These are phyloP conservation scores for Tetranychus truncatus DNA, from an alignment of 2,888 invertebrate genomes.

Conservation along the genomic window DNA sequence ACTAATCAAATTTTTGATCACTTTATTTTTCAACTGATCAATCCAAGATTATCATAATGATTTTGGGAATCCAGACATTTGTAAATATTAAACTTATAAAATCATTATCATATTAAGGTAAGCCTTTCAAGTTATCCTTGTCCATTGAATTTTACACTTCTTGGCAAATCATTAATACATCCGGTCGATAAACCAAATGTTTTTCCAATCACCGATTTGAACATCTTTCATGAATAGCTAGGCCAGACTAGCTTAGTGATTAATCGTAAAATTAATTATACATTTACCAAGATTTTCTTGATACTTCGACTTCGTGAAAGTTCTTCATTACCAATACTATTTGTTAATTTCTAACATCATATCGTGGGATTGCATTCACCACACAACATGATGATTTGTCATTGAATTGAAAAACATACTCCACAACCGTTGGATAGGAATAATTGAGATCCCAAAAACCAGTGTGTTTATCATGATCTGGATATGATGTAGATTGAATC, in stretches of 20 bases:
- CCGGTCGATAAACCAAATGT: constrained; percentile 52
- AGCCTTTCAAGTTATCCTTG: constrained; percentile 57
- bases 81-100: constrained; percentile 57
- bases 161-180: constrained; percentile 44
- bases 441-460: constrained; percentile 61
- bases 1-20: too few relatives aligned
- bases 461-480: constrained; percentile 48
- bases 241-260: neutral
- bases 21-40: too few relatives aligned
- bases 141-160: constrained; percentile 56
- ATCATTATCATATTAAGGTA: constrained; percentile 45
- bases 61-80: constrained; percentile 28
- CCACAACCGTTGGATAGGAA: constrained; percentile 43
- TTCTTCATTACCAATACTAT: constrained; percentile 60
- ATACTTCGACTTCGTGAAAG: constrained; percentile 42
- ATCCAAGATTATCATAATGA: too few relatives aligned
- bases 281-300: constrained; percentile 36
- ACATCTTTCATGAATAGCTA: constrained; percentile 51
- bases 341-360: constrained; percentile 43
- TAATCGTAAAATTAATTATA: constrained; percentile 44
- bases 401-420: constrained; percentile 50
- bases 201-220: constrained; percentile 48
- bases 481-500: constrained; percentile 42
- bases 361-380: constrained; percentile 44
- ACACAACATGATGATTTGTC: constrained; percentile 54